These are phyloP conservation scores for Stenurella melanura DNA, from an alignment of 2,888 invertebrate genomes.

Conservation along the genomic window DNA sequence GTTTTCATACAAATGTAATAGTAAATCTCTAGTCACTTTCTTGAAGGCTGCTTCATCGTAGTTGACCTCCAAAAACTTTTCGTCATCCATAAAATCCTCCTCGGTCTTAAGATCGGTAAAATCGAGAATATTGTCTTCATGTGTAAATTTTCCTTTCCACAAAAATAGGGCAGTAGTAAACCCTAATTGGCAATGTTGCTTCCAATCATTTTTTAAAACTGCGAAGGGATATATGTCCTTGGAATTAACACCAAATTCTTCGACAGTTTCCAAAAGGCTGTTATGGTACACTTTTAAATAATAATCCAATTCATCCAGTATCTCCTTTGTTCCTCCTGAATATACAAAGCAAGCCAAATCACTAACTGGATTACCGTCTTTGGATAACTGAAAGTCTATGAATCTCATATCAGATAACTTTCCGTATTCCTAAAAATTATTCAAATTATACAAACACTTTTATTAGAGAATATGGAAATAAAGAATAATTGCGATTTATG, in stretches of 20 bases:
- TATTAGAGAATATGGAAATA: background rate
- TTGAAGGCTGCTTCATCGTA: background rate
- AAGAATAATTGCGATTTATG: no score
- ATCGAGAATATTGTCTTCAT: background rate
- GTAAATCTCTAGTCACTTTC: background rate
- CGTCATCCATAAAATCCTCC: background rate
- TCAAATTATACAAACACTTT: background rate
- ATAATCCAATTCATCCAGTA: constrained; percentile 57
- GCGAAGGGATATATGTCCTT: constrained; percentile 56
- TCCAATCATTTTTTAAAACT: constrained; percentile 46
- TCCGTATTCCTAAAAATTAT: background rate
- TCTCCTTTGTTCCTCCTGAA: constrained; percentile 57
- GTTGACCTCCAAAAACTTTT: background rate
- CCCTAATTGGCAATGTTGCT: constrained; percentile 24
- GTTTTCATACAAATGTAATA: constrained; percentile 26
- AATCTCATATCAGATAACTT: constrained; percentile 36
- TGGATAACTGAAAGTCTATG: constrained; percentile 50
- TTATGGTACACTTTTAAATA: constrained; percentile 62
- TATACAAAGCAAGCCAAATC: constrained; percentile 63
- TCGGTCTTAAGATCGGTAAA: no score
- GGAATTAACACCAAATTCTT: constrained; percentile 57
- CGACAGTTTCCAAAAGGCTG: constrained; percentile 55
- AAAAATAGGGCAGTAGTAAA: background rate
- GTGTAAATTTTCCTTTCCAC: background rate
- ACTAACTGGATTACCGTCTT: constrained; percentile 46